Conservation (phyloP, 2,113 vertebrate genomes). For the Anhinga rufa region DNA sequence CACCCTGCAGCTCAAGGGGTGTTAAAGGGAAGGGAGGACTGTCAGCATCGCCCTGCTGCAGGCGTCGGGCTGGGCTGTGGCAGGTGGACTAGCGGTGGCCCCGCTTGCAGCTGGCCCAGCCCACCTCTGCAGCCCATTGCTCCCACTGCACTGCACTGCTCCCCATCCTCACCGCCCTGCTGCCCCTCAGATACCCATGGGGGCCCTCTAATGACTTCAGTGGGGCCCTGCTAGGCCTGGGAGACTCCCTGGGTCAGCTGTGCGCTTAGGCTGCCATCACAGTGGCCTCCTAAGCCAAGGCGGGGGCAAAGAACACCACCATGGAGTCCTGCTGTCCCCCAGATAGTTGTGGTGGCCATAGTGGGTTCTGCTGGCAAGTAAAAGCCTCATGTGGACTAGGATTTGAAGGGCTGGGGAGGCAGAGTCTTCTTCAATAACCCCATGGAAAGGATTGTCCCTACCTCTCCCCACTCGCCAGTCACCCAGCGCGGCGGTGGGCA, state of each 20-base stretch:
- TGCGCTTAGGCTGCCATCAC: neutral
- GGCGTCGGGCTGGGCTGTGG: neutral
- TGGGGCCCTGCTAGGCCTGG: neutral
- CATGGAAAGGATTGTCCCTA: neutral
- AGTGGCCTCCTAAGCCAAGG: neutral
- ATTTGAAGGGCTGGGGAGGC: neutral
- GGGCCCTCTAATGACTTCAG: neutral
- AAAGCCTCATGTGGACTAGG: fast-evolving
- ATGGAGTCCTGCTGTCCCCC: neutral
- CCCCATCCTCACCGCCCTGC: neutral
- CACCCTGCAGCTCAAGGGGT: neutral
- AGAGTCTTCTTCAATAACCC: neutral
- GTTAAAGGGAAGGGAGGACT: neutral
- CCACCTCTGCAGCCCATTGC: neutral
- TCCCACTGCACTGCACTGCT: neutral
- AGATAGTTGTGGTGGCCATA: neutral
- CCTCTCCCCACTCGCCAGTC: constrained; percentile 92
- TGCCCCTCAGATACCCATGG: neutral
- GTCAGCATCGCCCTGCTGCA: fast-evolving
- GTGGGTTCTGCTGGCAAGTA: neutral
- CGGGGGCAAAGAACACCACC: neutral
- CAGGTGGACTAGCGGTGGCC: neutral
- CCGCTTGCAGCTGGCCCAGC: fast-evolving
- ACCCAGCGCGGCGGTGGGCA: constrained; percentile 94
- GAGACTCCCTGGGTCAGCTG: neutral